These are phyloP conservation scores for Fissipunctia ypsillon DNA, from an alignment of 2,888 invertebrate species.

Conservation along the genomic window DNA sequence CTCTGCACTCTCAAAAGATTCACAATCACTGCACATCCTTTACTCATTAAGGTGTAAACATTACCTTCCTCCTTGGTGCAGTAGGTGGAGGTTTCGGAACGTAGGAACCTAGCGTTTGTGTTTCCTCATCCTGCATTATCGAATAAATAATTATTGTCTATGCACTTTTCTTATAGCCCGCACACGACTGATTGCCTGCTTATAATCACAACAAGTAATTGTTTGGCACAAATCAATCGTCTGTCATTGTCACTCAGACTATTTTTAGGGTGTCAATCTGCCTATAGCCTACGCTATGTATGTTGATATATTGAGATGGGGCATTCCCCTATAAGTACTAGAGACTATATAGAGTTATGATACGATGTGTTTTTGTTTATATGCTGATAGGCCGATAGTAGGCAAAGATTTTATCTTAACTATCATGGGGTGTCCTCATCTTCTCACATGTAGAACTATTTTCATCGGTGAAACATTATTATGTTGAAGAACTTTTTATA, in stretches of 20 bases:
- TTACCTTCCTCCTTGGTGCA: conserved; percentile 59
- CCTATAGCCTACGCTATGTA: conserved; percentile 21
- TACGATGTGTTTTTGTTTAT: conserved; percentile 6
- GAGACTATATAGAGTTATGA: neutral
- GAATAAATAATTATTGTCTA: conserved; percentile 30
- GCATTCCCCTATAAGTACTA: conserved; percentile 53
- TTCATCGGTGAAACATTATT: neutral
- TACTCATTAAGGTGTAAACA: conserved; percentile 2
- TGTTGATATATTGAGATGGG: conserved; percentile 33
- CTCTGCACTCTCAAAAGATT: conserved; percentile 5
- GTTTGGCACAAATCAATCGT: conserved; percentile 66
- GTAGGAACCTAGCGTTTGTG: conserved; percentile 40
- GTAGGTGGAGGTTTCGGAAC: conserved; percentile 42
- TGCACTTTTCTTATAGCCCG: conserved; percentile 39
- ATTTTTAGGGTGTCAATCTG: conserved; percentile 55
- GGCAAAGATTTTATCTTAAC: conserved; percentile 1
- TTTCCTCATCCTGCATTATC: conserved; percentile 43
- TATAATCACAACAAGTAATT: conserved; percentile 53
- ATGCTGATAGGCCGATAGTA: neutral
- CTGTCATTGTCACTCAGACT: conserved; percentile 52
- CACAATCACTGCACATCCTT: conserved; percentile 40
- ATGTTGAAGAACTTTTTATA: too few relatives aligned
- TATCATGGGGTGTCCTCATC: neutral
- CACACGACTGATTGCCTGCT: conserved; percentile 54
- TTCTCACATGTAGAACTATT: neutral